Percentiles rank a stretch among this genome's conserved stretches.
Conservation (phyloP, 1,140 invertebrate genomes). For the Leptinotarsa defecta region DNA sequence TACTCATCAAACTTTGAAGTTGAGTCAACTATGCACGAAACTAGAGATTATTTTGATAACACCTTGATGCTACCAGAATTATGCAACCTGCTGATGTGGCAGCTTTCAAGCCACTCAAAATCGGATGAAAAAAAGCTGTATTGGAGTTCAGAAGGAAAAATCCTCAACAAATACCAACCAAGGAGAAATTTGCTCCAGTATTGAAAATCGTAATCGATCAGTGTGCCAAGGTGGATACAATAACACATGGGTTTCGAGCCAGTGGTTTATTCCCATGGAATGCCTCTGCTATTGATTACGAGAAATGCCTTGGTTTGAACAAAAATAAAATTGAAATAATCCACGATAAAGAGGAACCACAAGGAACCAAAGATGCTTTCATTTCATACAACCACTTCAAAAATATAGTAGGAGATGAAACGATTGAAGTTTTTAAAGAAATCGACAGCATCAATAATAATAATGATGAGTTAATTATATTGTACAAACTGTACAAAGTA, state of each 20-base stretch:
- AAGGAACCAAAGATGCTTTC: constrained; percentile 1
- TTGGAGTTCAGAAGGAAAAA: neutral
- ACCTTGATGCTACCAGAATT: constrained; percentile 51
- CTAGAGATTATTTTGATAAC: constrained; percentile 46
- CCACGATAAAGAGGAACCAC: neutral
- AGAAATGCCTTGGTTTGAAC: neutral
- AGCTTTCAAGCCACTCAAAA: constrained; percentile 45
- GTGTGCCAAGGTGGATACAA: neutral
- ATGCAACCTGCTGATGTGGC: constrained; percentile 50
- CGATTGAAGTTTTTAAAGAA: no score
- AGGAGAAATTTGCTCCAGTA: neutral
- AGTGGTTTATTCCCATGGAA: neutral
- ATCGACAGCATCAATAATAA: neutral
- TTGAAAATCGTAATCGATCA: neutral
- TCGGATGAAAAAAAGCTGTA: constrained; percentile 28
- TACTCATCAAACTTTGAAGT: neutral
- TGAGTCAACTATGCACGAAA: constrained; percentile 44
- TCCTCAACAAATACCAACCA: neutral
- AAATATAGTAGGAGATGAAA: no score
- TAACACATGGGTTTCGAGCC: neutral
- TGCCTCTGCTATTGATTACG: neutral
- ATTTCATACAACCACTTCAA: no score
- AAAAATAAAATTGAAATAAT: neutral
- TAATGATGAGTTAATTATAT: constrained; percentile 6
- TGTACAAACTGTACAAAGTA: neutral